Base-by-base conservation (phyloP, 1,140 invertebrate species). In the Oryzaephilus surinamensis region DNA sequence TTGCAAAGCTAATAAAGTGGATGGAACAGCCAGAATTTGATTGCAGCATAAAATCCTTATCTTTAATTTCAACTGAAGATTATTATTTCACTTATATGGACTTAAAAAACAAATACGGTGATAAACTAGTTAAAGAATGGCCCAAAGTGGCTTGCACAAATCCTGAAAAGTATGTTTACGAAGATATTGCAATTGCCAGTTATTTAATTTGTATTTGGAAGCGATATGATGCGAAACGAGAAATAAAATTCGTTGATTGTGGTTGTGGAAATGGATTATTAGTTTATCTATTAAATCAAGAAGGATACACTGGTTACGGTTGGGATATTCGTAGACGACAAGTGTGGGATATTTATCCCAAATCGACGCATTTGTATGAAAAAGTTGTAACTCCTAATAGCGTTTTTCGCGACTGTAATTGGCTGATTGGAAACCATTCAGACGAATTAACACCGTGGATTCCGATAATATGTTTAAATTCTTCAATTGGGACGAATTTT, bases 381-480 rank as follows among this genome's bases (percentile, higher is more conserved):
- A n/a, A n/a, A n/a, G 4, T 24, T 24, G 4, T 53, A 10, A 38
- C 78, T 18, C 72, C 76, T 41, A 61, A 74, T 21, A 68, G 70
- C 31, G 55, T 77, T n/a, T 90, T 84, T 58, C 76, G 80, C 14
- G 70, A 80, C n/a, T 72, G 65, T 24, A 87, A 96, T 60, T 98
- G 93, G 91, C 63, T 98, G 8, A 94, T 99, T 62, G 95, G 96
- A 26, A 99, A 99, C 71, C 96, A 99, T 69, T 95, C 92, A 24
- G 96, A 98, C 71, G 95, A 98, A 61, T 63, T 99, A 4, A 97
- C 94, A 17, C 93, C 95, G 4, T 99, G 95, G 94, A 82, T 99
- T 50, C 93, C 95, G 20, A 79, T 97, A 1, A 80, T 98, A 38
- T 84, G 93, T 21, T 76, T 85, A 0, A 75, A 73, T 40, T 76